phyloP scores from a whole-genome alignment of 64 coral and sea anemone species.

The Pocillopora damicornis region DNA sequence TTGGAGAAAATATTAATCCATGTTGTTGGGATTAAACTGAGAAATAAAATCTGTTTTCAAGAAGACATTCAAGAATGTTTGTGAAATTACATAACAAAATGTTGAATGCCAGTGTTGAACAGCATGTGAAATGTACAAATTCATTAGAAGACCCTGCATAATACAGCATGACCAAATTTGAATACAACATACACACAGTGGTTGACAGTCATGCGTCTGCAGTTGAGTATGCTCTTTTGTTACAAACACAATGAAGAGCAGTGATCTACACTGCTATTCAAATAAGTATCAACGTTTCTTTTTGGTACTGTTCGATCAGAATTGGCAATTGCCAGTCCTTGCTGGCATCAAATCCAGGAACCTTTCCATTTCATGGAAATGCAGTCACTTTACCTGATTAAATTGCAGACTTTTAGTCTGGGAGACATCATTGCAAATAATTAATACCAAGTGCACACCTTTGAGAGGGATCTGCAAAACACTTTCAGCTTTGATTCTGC shows the following conservation, averaged over 20 bases:
- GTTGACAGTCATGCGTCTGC: no score
- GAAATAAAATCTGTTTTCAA: no score
- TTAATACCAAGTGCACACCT: constrained; percentile 47
- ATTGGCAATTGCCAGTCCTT: constrained; percentile 52
- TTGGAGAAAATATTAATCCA: no score
- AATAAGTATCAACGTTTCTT: constrained; percentile 35
- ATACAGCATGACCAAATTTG: no score
- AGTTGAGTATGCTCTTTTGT: no score
- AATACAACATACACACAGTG: no score
- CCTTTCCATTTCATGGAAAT: constrained; percentile 18
- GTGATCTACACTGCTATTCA: not conserved
- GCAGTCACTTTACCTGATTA: constrained; percentile 56
- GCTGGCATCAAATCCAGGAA: constrained; percentile 59
- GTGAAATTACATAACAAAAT: no score
- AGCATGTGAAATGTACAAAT: no score
- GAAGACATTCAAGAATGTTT: no score
- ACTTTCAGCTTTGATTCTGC: constrained; percentile 55
- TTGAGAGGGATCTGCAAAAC: constrained; percentile 34
- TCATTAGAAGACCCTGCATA: no score
- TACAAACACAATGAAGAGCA: not conserved
- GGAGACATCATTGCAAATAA: constrained; percentile 68
- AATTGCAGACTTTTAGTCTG: constrained; percentile 45
- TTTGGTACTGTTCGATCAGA: constrained; percentile 57
- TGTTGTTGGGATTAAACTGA: no score
- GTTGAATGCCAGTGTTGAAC: no score